Percentiles rank a stretch among this genome's conserved stretches.
phyloP scores from a whole-genome alignment of 2,797 vertebrate species.

The Bryconaethiops microstoma region DNA sequence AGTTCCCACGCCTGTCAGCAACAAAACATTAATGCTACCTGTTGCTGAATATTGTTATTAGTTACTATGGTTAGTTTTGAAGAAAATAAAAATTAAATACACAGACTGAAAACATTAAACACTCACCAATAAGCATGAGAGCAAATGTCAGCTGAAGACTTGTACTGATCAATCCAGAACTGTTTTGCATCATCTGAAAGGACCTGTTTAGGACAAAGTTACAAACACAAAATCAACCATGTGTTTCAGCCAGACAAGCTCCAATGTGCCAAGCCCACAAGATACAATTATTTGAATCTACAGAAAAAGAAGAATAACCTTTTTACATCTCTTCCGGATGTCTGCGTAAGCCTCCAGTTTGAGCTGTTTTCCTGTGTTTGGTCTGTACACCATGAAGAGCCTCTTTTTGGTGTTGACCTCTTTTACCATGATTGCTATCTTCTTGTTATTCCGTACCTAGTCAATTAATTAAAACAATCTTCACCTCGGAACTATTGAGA shows the following conservation, averaged over 20 bases:
- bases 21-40: neutral
- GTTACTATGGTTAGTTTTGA: neutral
- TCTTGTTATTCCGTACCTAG: constrained; percentile 97
- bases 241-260: neutral
- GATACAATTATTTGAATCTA: neutral
- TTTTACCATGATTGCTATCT: constrained; percentile 92
- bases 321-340: constrained; percentile 97
- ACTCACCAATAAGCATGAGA: constrained; percentile 96
- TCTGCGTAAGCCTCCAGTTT: constrained; percentile 93
- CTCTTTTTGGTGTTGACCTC: constrained; percentile 96
- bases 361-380: constrained; percentile 95
- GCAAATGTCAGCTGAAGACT: constrained; percentile 90
- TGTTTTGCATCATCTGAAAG: constrained; percentile 91
- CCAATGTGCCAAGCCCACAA: neutral
- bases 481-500: neutral
- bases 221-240: neutral
- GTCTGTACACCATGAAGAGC: constrained; percentile 94
- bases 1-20: constrained; percentile 90
- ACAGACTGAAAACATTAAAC: neutral
- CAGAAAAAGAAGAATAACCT: constrained; percentile 74
- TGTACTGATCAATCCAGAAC: constrained; percentile 95
- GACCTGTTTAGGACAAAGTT: constrained; percentile 74
- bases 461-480: neutral
- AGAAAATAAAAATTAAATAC: neutral
- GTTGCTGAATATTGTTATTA: neutral